phyloP scores from a whole-genome alignment of 2,888 invertebrate genomes.

The Zygaena filipendulae region DNA sequence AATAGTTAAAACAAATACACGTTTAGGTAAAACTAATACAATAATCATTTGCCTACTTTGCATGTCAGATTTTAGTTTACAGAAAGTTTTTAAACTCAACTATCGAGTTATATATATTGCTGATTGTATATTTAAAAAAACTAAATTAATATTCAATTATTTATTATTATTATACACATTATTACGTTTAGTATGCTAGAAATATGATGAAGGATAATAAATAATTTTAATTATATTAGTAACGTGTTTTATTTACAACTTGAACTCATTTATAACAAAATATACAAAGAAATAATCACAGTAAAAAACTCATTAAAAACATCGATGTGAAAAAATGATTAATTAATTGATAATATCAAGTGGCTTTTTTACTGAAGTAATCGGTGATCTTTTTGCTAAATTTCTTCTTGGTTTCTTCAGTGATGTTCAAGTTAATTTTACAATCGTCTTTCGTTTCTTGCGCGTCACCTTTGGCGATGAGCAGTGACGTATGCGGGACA shows the following conservation, averaged over 20 bases:
- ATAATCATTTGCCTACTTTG: conserved; percentile 62
- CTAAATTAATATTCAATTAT: conserved; percentile 69
- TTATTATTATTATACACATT: conserved; percentile 70
- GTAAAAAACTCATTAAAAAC: too few relatives aligned
- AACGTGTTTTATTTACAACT: conserved; percentile 45
- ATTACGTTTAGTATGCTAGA: conserved; percentile 72
- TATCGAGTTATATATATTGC: conserved; percentile 61
- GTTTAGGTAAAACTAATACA: conserved; percentile 53
- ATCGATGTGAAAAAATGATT: too few relatives aligned
- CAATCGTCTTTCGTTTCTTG: conserved; percentile 18
- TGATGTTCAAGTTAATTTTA: conserved; percentile 22
- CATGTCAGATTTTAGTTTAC: conserved; percentile 47
- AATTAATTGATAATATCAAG: too few relatives aligned
- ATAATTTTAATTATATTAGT: conserved; percentile 71
- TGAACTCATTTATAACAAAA: neutral
- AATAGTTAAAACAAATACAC: too few relatives aligned
- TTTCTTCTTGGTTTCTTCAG: conserved; percentile 37
- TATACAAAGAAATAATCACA: neutral
- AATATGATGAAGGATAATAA: conserved; percentile 71
- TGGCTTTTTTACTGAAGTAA: conserved; percentile 43
- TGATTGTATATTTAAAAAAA: conserved; percentile 62
- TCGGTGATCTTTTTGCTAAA: conserved; percentile 49
- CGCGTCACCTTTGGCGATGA: conserved; percentile 13
- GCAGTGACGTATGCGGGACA: conserved; percentile 22
- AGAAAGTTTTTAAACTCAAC: conserved; percentile 48